Evolutionary conservation across 1,140 invertebrate genomes (phyloP).

Genomic region (Thalassaphorura encarpata): DNA sequence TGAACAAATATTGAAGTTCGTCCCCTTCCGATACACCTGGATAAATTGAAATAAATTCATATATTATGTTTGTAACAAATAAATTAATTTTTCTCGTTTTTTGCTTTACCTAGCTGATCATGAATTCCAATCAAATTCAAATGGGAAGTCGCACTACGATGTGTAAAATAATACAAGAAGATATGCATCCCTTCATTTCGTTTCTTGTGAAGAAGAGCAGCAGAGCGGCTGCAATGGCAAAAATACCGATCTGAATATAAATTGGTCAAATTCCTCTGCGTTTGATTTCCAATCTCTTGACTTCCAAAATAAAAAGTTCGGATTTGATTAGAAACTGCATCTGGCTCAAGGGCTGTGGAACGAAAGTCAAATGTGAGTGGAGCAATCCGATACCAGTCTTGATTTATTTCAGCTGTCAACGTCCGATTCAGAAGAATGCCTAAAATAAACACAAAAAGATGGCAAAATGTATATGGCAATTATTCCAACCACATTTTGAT

Average conservation of each 20-base stretch:
- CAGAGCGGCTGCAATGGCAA: constrained; percentile 16
- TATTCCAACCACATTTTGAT: neutral
- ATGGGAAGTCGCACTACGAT: constrained; percentile 6
- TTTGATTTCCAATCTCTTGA: constrained; percentile 16
- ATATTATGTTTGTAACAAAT: neutral
- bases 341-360: constrained; percentile 25
- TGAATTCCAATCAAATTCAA: constrained; percentile 13
- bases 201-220: constrained; percentile 18
- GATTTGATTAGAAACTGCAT: constrained; percentile 31
- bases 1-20: constrained; percentile 28
- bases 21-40: constrained; percentile 28
- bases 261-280: constrained; percentile 17
- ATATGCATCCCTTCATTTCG: constrained; percentile 24
- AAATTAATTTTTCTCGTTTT: neutral
- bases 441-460: neutral
- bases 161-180: constrained; percentile 21
- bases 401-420: constrained; percentile 22
- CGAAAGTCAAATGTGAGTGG: constrained; percentile 15
- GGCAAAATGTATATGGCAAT: neutral
- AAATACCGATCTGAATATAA: constrained; percentile 27
- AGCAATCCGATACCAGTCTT: constrained; percentile 28
- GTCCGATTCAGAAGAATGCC: constrained; percentile 11
- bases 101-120: neutral
- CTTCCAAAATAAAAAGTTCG: constrained; percentile 29
- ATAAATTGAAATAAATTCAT: neutral